Percentiles rank a stretch among this genome's conserved stretches.
phyloP scores from a whole-genome alignment of 1,140 invertebrate species.

The Colletes gigas region DNA sequence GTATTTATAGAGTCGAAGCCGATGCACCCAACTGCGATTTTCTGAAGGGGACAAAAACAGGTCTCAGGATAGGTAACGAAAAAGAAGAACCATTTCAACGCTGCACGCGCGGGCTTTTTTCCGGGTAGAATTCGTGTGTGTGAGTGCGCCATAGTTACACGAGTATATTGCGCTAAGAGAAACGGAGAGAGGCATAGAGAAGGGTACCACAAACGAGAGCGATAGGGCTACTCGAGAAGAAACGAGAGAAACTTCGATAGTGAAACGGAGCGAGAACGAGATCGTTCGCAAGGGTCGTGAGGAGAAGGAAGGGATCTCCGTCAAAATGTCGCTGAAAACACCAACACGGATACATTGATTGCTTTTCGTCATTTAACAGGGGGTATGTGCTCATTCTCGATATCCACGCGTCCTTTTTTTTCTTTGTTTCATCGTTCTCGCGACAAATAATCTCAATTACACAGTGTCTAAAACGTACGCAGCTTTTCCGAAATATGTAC shows the following conservation, averaged over 20 bases:
- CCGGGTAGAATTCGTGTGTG: slow-evolving; percentile 39
- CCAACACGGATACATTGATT: slow-evolving; percentile 71
- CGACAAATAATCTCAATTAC: not conserved
- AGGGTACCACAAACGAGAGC: not conserved
- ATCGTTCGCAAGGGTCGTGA: slow-evolving; percentile 25
- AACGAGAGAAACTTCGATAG: slow-evolving; percentile 34
- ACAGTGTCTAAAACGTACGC: not conserved
- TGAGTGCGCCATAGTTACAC: slow-evolving; percentile 54
- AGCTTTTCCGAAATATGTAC: slow-evolving; percentile 10
- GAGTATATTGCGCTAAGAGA: slow-evolving; percentile 19
- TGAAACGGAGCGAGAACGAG: slow-evolving; percentile 61
- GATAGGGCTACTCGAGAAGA: slow-evolving; percentile 23
- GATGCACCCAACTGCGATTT: slow-evolving; percentile 2
- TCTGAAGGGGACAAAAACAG: slow-evolving; percentile 23
- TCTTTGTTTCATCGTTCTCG: not conserved
- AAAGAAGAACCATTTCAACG: slow-evolving; percentile 14
- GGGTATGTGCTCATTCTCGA: slow-evolving; percentile 51
- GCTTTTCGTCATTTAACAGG: slow-evolving; percentile 56
- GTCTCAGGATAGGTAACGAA: slow-evolving; percentile 6
- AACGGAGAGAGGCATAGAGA: slow-evolving; percentile 6
- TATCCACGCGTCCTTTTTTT: slow-evolving; percentile 19
- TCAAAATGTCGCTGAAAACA: slow-evolving; percentile 75
- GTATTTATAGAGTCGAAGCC: slow-evolving; percentile 26
- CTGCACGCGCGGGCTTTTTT: slow-evolving; percentile 51
- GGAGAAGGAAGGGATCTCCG: slow-evolving; percentile 57